phyloP scores from a whole-genome alignment of 2,888 invertebrate genomes.

The Cancer borealis region DNA sequence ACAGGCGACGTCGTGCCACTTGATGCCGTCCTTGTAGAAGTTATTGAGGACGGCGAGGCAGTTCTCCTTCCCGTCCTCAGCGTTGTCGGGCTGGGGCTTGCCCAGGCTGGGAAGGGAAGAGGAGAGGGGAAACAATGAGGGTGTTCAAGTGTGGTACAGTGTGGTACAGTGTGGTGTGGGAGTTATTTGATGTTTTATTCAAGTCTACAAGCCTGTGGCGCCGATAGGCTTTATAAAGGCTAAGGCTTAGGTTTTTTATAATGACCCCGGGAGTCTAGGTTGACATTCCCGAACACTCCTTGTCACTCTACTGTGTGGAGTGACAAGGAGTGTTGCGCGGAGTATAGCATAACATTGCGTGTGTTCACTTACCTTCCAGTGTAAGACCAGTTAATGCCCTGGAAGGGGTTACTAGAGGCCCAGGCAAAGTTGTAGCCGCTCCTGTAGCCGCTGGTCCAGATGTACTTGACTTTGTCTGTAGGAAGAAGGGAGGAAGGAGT shows the following conservation, averaged over 20 bases:
- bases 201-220: too few species aligned
- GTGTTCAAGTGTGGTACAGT: neutral
- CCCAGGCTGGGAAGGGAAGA: conserved; percentile 63
- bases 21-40: conserved; percentile 95
- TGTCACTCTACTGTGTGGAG: too few species aligned
- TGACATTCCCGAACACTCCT: too few species aligned
- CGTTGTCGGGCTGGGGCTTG: conserved; percentile 77
- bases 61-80: conserved; percentile 89
- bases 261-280: too few species aligned
- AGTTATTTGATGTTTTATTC: too few species aligned
- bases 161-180: too few species aligned
- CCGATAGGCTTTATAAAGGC: too few species aligned
- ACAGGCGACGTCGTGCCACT: conserved; percentile 96
- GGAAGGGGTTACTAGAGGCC: conserved; percentile 87
- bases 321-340: too few species aligned
- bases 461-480: conserved; percentile 82
- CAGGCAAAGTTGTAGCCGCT: conserved; percentile 91
- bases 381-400: conserved; percentile 89
- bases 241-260: too few species aligned
- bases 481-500: neutral
- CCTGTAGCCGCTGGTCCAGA: conserved; percentile 95
- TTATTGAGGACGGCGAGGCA: conserved; percentile 93
- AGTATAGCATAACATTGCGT: neutral
- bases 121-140: neutral
- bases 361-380: conserved; percentile 66